Evolutionary conservation across 2,113 vertebrate genomes (phyloP).

Genomic region (Cygnus atratus): DNA sequence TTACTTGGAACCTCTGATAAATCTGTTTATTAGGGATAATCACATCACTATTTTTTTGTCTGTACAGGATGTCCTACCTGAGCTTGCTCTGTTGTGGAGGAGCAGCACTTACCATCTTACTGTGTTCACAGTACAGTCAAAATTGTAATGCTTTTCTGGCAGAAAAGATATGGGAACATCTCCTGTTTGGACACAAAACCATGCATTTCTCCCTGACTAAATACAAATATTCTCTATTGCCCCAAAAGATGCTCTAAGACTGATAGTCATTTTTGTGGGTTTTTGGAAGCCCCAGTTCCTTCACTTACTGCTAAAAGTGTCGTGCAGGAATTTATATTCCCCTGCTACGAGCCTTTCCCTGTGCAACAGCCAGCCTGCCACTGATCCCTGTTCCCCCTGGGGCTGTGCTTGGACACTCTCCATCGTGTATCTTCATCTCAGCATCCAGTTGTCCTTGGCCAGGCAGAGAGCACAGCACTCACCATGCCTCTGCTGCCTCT

Average conservation of each 20-base stretch:
- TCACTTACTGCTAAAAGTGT: not conserved
- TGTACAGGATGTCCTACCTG: not conserved
- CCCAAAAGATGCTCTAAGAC: not conserved
- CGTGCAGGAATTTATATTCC: not conserved
- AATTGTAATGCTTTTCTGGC: not conserved
- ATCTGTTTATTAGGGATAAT: not conserved
- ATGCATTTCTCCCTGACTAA: not conserved
- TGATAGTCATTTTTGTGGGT: not conserved
- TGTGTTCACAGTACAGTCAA: not conserved
- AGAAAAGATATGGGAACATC: not conserved
- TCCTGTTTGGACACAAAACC: not conserved
- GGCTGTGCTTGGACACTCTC: no score
- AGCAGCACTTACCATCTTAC: not conserved
- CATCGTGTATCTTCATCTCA: not conserved
- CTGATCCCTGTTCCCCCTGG: not conserved
- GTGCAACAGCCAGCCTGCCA: not conserved
- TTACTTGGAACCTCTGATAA: not conserved
- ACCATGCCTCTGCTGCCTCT: accelerated
- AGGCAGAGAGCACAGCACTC: not conserved
- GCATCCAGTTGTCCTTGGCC: not conserved
- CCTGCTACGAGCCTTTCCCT: no score
- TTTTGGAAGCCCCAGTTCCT: not conserved
- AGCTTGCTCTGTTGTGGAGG: not conserved
- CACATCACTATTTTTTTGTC: not conserved
- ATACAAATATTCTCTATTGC: not conserved